These are phyloP conservation scores for Acestrorhynchus altus DNA, from an alignment of 2,797 vertebrate genomes.

Conservation along the genomic window DNA sequence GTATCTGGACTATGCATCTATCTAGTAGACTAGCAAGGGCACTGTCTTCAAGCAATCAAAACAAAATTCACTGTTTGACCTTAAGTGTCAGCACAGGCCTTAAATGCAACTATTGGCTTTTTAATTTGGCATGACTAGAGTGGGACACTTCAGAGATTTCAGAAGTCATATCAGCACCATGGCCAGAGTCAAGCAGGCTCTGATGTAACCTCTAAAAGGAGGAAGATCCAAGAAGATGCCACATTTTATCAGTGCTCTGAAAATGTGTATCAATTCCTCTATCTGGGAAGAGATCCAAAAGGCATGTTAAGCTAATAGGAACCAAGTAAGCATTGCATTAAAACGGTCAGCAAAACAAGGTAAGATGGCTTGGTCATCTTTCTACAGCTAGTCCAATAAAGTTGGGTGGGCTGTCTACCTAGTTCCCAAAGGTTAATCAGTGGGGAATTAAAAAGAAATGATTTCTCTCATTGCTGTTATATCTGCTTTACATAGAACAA, in stretches of 20 bases:
- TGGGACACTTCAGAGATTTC: not conserved
- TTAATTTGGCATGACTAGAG: not conserved
- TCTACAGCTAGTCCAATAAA: not conserved
- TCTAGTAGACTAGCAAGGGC: conserved; percentile 32
- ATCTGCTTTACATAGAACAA: not conserved
- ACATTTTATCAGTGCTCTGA: not conserved
- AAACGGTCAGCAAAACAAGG: not conserved
- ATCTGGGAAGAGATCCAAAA: not conserved
- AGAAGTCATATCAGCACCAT: not conserved
- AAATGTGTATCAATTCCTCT: not conserved
- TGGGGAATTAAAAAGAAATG: not conserved
- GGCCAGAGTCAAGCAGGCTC: not conserved
- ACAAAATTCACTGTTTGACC: not conserved
- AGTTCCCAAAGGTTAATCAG: not conserved
- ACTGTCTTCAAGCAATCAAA: too few relatives aligned
- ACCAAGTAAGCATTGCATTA: not conserved
- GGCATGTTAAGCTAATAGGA: not conserved
- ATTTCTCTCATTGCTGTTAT: not conserved
- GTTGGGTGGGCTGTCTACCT: not conserved
- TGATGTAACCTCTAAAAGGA: too few relatives aligned
- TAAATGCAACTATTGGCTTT: not conserved
- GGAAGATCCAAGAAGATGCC: not conserved
- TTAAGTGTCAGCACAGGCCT: not conserved
- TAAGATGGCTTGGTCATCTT: too few relatives aligned
- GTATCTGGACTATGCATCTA: conserved; percentile 49